Base-by-base conservation (phyloP, 2,888 invertebrate species). In the Holacanthella duospinosa region DNA sequence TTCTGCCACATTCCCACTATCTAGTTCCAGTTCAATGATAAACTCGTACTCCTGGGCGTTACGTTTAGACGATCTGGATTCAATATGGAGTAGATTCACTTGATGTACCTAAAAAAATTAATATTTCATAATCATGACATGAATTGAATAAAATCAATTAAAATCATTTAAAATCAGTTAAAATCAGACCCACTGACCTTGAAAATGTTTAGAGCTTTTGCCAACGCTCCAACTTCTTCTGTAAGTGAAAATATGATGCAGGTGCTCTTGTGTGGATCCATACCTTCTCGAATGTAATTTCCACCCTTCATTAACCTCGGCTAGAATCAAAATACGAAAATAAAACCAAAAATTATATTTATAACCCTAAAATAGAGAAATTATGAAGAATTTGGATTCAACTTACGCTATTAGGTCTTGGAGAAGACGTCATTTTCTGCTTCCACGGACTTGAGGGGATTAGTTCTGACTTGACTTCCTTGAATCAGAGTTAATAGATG, bases 21-120 rank as follows among this genome's bases (percentile, higher is more conserved):
- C 75, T 1, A 71, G 85, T 66, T 91, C 89, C 74, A 93, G 93
- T 75, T 94, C 92, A 36, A 96, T 89, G 83, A 93, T 91, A 77
- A 96, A 96, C 79, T 96, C 95, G 75, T 95, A 96, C 63, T 82
- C 79, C 4, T 48, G 48, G 27, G 86, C 85, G 43, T 84, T 81
- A 65, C 92, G 83, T 59, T 86, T 83, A 0, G 94, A 94, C 1
- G 94, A 92, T 29, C 91, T 19, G 82, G 95, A 96, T 77, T 96
- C 96, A 66, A 96, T 96, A 77, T 95, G 93, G 68, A 86, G 80
- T 63, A 96, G 82, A 77, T 95, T 95, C 21, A 96, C 86, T 24
- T 76, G 72, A 68, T 78, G 74, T 21, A 75, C 73, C 80, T 81
- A 68, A 16, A 59, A 60, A 61, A 21, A 43, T 43, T 43, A 27